Base-by-base conservation (phyloP, 2,888 invertebrate genomes). In the Brachyptera risi region DNA sequence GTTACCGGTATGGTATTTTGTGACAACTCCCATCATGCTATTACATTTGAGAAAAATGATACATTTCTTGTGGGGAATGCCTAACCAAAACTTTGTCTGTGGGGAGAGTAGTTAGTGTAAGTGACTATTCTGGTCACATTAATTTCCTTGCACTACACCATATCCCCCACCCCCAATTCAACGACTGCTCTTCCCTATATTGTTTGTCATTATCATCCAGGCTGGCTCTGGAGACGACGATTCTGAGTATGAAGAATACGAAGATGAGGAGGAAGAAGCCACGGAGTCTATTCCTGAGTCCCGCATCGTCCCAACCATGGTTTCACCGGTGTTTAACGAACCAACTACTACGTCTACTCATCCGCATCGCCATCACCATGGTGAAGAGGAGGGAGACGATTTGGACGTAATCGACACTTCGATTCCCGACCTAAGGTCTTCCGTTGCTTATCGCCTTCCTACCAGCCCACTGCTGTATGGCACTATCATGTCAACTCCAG, bases 361-460 rank as follows among this genome's bases (percentile, higher is more conserved):
- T 63, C 74, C 75, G 1, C 76, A 76, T 65, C 70, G 77, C 35
- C 77, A 78, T 66, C 75, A 76, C 62, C 76, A 77, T 49, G 76
- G 76, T 1, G 74, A 75, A 50, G 72, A 69, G 15, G 61, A 60
- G 38, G 59, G 61, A 66, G 38, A 62, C 62, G 49, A 59, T 58
- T n/a, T n/a, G n/a, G n/a, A n/a, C 15, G 24, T 37, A 3, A n/a
- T 27, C 13, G 19, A 31, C 31, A 31, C 7, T 11, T n/a, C 5
- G 54, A 35, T 42, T 58, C 17, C 21, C 1, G 57, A 57, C 4
- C 21, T 24, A 1, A 47, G 23, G 21, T 31, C n/a, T n/a, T 42
- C 40, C 1, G 40, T 50, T 24, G 56, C 44, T 2, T 56, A 56
- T 49, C 17, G 56, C 7, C 61, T 61, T 35, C 64, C 64, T 51